phyloP scores from a whole-genome alignment of 2,113 vertebrate genomes.

The Colinus virginianus region DNA sequence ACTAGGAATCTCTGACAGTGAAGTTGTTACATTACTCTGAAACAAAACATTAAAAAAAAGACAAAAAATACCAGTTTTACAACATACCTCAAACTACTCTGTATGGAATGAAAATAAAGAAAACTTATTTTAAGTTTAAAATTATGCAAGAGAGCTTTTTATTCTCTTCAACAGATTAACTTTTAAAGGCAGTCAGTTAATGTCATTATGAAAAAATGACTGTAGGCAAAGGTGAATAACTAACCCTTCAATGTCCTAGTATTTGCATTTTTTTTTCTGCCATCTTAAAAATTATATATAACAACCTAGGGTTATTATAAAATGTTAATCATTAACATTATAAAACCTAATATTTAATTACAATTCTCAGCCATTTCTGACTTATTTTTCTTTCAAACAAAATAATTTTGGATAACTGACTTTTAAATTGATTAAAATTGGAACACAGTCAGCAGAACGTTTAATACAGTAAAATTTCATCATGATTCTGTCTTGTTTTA shows the following conservation, averaged over 20 bases:
- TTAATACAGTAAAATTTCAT: constrained; percentile 25
- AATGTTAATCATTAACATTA: constrained; percentile 29
- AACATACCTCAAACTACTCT: not conserved
- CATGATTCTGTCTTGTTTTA: not conserved
- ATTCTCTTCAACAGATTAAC: not conserved
- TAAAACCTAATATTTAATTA: constrained; percentile 29
- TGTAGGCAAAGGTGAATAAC: not conserved
- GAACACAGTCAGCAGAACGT: not conserved
- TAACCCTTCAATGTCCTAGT: constrained; percentile 10
- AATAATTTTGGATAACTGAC: constrained; percentile 22
- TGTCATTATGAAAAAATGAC: constrained; percentile 24
- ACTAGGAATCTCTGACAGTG: not conserved
- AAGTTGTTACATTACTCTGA: not conserved
- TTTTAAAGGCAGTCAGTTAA: constrained; percentile 12
- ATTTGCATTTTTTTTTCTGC: constrained; percentile 38
- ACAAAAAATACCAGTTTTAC: not conserved
- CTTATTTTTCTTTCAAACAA: constrained; percentile 53
- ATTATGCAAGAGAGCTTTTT: not conserved
- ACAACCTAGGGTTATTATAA: constrained; percentile 15
- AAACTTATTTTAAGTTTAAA: not conserved
- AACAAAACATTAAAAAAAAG: not conserved
- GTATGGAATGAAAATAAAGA: not conserved
- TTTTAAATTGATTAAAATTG: constrained; percentile 18
- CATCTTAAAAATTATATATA: constrained; percentile 40
- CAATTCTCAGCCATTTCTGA: not conserved